Conservation (phyloP, 1,140 invertebrate species). For the Ephestia elutella region DNA sequence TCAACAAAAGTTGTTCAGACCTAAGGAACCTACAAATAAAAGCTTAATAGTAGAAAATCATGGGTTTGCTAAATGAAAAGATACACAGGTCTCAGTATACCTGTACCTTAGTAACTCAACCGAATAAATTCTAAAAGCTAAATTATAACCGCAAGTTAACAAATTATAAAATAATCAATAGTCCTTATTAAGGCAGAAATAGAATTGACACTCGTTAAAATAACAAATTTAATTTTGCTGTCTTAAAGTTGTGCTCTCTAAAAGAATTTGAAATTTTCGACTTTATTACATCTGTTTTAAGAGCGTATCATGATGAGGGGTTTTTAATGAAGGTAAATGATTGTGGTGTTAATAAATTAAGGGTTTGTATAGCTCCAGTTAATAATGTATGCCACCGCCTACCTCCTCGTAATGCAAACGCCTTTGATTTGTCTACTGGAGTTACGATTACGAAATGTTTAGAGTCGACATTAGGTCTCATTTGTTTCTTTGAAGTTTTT, state of each 20-base stretch:
- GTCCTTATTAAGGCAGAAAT: background rate
- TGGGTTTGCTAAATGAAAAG: no score
- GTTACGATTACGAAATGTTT: conserved; percentile 21
- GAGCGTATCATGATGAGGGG: background rate
- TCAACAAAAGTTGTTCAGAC: no score
- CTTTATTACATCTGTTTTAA: background rate
- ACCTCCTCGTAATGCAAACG: conserved; percentile 31
- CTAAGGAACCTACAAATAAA: no score
- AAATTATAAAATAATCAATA: background rate
- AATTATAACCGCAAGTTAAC: background rate
- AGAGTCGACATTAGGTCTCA: conserved; percentile 18
- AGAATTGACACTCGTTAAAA: background rate
- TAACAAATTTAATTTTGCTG: background rate
- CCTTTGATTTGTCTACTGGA: conserved; percentile 41
- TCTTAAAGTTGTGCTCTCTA: background rate
- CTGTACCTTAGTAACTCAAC: background rate
- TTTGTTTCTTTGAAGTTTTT: conserved; percentile 5
- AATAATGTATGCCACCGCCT: conserved; percentile 41
- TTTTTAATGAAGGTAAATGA: background rate
- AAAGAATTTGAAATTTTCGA: background rate
- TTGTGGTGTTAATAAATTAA: conserved; percentile 21
- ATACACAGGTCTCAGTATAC: no score
- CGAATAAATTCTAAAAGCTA: background rate
- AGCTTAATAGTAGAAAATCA: no score
- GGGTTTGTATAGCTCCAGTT: conserved; percentile 16